Percentiles rank a stretch among this genome's conserved stretches.
Conservation (phyloP, 37 sponge, comb jelly and placozoan genomes). For the Haliclona indistincta region DNA sequence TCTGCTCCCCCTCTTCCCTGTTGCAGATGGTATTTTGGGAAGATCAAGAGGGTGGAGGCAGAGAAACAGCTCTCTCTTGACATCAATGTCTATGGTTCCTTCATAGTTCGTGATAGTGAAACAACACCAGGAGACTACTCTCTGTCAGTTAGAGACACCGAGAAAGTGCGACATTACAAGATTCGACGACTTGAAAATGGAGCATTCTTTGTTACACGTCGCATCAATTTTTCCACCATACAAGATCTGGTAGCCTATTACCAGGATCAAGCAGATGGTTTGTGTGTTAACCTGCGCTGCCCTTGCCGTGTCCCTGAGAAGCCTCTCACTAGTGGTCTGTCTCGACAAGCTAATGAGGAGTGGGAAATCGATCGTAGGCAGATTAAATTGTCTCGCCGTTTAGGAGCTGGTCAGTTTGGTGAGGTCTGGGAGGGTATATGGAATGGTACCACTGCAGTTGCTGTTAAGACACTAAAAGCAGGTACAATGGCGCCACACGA, state of each 20-base stretch:
- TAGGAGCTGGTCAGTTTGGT: constrained; percentile 95
- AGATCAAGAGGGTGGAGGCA: constrained; percentile 91
- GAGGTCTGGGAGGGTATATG: constrained; percentile 96
- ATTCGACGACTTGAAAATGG: constrained; percentile 84
- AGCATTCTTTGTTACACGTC: constrained; percentile 82
- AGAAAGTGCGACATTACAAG: constrained; percentile 88
- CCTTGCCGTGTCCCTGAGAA: constrained; percentile 82
- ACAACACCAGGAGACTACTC: constrained; percentile 94
- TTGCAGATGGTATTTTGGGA: constrained; percentile 94
- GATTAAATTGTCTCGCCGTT: constrained; percentile 56
- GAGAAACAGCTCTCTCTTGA: constrained; percentile 87
- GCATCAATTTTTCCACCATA: constrained; percentile 72
- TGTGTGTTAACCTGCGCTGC: constrained; percentile 57
- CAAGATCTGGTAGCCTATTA: constrained; percentile 82
- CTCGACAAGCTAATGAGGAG: constrained; percentile 78
- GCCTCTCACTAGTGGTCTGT: constrained; percentile 91
- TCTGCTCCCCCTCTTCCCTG: constrained; percentile 8
- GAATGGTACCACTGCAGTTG: constrained; percentile 92
- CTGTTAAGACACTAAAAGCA: constrained; percentile 95
- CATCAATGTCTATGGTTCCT: constrained; percentile 76
- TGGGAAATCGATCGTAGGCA: constrained; percentile 92
- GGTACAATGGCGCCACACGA: constrained; percentile 94
- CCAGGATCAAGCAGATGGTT: constrained; percentile 76
- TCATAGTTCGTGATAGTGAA: constrained; percentile 95
- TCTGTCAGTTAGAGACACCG: constrained; percentile 84